phyloP scores from a whole-genome alignment of 2,797 vertebrate genomes.

The Sebastes goodei region DNA sequence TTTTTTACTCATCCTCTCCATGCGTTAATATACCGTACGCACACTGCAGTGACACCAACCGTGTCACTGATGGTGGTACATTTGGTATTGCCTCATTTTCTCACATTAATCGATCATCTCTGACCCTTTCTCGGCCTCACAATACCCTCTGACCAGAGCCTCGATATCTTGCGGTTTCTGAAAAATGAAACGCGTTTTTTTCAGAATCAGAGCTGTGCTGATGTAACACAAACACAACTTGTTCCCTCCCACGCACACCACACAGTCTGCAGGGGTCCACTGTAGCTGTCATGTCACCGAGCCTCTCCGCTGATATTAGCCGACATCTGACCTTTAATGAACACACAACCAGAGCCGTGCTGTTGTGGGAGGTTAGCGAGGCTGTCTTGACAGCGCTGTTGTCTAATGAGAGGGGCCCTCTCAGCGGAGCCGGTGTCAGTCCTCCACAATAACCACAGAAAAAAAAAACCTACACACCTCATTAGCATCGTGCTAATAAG shows the following conservation, averaged over 20 bases:
- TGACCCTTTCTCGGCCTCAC: neutral
- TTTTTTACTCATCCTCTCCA: neutral
- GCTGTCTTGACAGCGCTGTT: conserved; percentile 49
- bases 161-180: neutral
- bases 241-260: neutral
- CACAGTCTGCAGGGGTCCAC: conserved; percentile 17
- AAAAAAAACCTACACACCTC: conserved; percentile 50
- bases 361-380: conserved; percentile 33
- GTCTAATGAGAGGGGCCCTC: conserved; percentile 69
- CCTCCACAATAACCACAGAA: conserved; percentile 20
- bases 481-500: conserved; percentile 74
- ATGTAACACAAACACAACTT: neutral
- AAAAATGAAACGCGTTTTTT: conserved; percentile 4
- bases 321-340: conserved; percentile 75
- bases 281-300: conserved; percentile 18
- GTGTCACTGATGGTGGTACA: neutral
- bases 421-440: conserved; percentile 34
- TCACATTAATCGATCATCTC: neutral
- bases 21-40: neutral
- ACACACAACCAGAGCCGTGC: conserved; percentile 17
- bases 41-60: too few relatives aligned
- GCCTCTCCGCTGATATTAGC: conserved; percentile 22
- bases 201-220: neutral
- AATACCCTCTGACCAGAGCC: conserved; percentile 9
- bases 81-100: neutral